Base-by-base conservation (phyloP, 2,113 vertebrate species). In the Craseonycteris thonglongyai region DNA sequence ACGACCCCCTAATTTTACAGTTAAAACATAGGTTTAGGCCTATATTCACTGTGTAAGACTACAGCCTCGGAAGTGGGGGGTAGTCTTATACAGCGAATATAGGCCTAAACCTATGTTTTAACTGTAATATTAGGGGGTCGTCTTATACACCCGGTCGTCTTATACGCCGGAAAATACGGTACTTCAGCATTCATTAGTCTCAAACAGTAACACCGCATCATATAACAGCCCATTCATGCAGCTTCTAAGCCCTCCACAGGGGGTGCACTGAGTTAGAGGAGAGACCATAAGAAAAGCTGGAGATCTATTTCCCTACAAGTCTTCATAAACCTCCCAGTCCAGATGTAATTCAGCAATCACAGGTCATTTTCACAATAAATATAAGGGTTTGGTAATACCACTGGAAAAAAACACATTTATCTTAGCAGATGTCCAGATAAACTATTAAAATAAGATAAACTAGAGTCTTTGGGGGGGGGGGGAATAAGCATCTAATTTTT, bases 341-440 rank as follows among this genome's bases (percentile, higher is more conserved):
- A 69, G 58, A 68, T 54, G n/a, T 42, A 69, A 68, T 30, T 69
- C 30, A 66, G n/a, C 22, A 89, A 72, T 79, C 38, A 80, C 35
- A 85, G 58, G n/a, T 35, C n/a, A 54, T 94, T 92, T 96, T 76
- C 54, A 85, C 63, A 56, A 42, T 56, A 89, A 88, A 88, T 54
- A 75, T 38, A 38, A 12, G 14, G 68, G 54, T 35, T 69, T 63
- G 10, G 19, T 56, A 95, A 61, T 5, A 85, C 81, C 88, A 93
- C 1, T 63, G 51, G 51, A 84, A 78, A 35, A 63, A 63, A 51
- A 21, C 66, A 87, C 16, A 87, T 59, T 65, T 78, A 89, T n/a
- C 54, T 40, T 86, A 3, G 8, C 68, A 49, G 81, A 92, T 80
- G 3, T 33, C 33, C 35, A 68, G 59, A 80, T 30, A 90, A 90